Conservation (phyloP, 1,140 invertebrate species). For the Xylocopa sonorina region DNA sequence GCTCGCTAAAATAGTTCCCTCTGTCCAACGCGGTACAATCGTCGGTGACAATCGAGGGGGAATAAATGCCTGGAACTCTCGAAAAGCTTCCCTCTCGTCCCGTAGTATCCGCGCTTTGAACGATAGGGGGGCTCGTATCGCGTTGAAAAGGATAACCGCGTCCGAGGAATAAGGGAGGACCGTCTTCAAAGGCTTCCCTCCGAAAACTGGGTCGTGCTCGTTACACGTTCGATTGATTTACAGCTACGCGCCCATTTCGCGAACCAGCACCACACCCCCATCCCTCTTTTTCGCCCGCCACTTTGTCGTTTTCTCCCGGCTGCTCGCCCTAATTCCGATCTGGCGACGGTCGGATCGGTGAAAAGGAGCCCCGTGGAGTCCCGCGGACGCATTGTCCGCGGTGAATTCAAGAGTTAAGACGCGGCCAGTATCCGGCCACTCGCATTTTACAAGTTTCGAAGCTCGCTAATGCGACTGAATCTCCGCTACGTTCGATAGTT, state of each 20-base stretch:
- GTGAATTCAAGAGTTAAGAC: too few relatives aligned
- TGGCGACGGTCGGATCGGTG: too few relatives aligned
- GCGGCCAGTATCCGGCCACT: too few relatives aligned
- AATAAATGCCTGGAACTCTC: constrained; percentile 2
- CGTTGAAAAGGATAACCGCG: constrained; percentile 34
- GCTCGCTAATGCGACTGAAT: too few relatives aligned
- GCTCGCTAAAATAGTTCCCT: too few relatives aligned
- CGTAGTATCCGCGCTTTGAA: background rate
- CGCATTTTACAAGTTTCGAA: too few relatives aligned
- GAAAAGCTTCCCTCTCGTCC: constrained; percentile 15
- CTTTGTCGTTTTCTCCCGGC: background rate
- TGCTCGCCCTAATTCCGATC: constrained; percentile 1
- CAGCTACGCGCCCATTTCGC: constrained; percentile 32
- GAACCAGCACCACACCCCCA: too few relatives aligned
- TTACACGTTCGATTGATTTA: constrained; percentile 67
- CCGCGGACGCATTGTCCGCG: too few relatives aligned
- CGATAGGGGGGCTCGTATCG: background rate
- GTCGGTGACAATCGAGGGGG: background rate
- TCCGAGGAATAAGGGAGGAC: constrained; percentile 28
- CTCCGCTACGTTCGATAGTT: too few relatives aligned
- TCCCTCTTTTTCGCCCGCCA: background rate
- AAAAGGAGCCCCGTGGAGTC: background rate
- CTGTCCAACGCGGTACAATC: too few relatives aligned
- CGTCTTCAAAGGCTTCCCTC: constrained; percentile 45
- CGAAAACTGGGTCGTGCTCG: constrained; percentile 62